Conservation (phyloP, 2,113 vertebrate species). For the Diadophis punctatus region DNA sequence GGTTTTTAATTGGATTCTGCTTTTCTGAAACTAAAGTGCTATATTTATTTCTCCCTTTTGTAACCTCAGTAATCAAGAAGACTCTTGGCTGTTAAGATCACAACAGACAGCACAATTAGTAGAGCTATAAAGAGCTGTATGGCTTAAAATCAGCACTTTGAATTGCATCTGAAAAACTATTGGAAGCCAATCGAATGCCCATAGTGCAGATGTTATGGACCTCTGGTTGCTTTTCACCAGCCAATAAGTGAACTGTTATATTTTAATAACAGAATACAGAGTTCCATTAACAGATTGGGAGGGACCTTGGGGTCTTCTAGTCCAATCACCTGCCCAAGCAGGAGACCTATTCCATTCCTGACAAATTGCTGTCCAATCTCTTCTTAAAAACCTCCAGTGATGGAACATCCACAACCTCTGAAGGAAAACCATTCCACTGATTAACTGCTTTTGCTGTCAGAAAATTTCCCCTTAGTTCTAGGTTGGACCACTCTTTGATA, state of each 20-base stretch:
- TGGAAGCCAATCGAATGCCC: not conserved
- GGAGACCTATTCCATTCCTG: not conserved
- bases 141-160: not conserved
- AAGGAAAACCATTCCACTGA: not conserved
- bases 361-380: not conserved
- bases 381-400: not conserved
- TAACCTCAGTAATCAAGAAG: not conserved
- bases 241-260: not conserved
- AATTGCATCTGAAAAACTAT: not conserved
- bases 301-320: not conserved
- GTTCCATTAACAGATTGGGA: not conserved
- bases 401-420: not conserved
- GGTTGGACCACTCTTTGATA: not conserved
- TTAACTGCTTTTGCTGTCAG: not conserved
- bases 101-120: not conserved
- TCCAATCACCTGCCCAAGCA: not conserved
- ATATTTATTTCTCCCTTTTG: not conserved
- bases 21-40: not conserved
- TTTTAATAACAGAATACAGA: not conserved
- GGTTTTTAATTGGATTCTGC: not conserved
- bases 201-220: not conserved
- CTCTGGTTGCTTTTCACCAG: not conserved
- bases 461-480: not conserved
- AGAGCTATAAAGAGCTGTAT: not conserved
- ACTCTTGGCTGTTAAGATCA: not conserved